A percentile compares a stretch with the other conserved stretches of the same genome.
phyloP scores from a whole-genome alignment of 2,888 invertebrate species.

The Hesperia comma region DNA sequence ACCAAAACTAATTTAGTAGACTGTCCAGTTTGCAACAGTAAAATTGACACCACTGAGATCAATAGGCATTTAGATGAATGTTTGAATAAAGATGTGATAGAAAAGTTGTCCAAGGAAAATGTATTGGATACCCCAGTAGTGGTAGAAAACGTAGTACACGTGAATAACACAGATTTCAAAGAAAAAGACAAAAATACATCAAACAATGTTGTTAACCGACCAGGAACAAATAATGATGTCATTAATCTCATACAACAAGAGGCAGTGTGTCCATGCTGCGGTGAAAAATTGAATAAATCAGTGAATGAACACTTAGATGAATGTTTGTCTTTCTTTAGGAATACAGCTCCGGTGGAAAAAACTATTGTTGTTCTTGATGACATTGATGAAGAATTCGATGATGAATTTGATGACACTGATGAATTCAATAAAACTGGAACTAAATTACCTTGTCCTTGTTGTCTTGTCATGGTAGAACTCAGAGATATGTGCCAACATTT shows the following conservation, averaged over 20 bases:
- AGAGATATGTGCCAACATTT: constrained; percentile 85
- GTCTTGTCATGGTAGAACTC: constrained; percentile 79
- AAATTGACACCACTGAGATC: constrained; percentile 67
- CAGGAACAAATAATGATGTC: too few relatives aligned
- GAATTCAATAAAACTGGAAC: constrained; percentile 74
- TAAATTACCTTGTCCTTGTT: constrained; percentile 85
- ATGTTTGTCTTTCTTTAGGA: constrained; percentile 77
- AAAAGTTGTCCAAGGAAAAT: constrained; percentile 51
- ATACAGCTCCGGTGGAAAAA: constrained; percentile 65
- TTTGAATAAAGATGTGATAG: constrained; percentile 68
- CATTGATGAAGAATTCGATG: constrained; percentile 61
- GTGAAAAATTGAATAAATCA: constrained; percentile 54
- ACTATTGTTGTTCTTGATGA: constrained; percentile 49
- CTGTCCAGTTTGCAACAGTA: constrained; percentile 78
- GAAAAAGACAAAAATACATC: too few relatives aligned
- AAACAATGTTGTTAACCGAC: too few relatives aligned
- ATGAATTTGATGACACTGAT: constrained; percentile 64
- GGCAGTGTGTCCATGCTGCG: constrained; percentile 76
- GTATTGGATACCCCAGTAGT: not conserved
- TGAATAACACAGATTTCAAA: not conserved
- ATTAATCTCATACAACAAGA: constrained; percentile 4
- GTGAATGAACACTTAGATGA: constrained; percentile 78
- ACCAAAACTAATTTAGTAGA: constrained; percentile 53
- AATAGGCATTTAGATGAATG: constrained; percentile 78
- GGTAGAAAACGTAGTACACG: not conserved